A percentile compares a stretch with the other conserved stretches of the same genome.
These are phyloP conservation scores for Arctia plantaginis DNA, from an alignment of 2,888 invertebrate genomes.

Conservation along the genomic window DNA sequence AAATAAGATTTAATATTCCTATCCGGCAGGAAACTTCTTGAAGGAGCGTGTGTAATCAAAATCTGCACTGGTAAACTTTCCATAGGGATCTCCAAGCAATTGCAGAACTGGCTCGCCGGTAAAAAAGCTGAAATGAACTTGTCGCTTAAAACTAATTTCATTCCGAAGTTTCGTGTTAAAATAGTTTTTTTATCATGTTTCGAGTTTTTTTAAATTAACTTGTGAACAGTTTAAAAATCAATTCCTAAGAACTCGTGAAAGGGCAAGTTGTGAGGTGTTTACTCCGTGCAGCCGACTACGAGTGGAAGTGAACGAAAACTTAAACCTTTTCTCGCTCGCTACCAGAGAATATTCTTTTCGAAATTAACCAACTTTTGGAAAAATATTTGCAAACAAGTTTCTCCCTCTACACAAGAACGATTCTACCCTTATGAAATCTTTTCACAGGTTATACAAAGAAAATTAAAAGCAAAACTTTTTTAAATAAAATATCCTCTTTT, in stretches of 20 bases:
- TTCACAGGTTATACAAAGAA: constrained; percentile 60
- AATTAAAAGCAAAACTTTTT: constrained; percentile 59
- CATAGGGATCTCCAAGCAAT: constrained; percentile 79
- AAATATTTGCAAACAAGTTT: constrained; percentile 74
- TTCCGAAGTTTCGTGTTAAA: constrained; percentile 82
- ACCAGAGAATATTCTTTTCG: constrained; percentile 67
- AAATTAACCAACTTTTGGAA: constrained; percentile 74
- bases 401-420: constrained; percentile 61
- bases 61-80: constrained; percentile 82
- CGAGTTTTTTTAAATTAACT: constrained; percentile 72
- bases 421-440: constrained; percentile 59
- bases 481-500: constrained; percentile 45
- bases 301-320: constrained; percentile 71
- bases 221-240: constrained; percentile 84
- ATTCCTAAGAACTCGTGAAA: constrained; percentile 76
- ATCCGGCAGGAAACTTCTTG: constrained; percentile 82
- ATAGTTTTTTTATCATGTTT: constrained; percentile 78
- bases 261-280: constrained; percentile 80
- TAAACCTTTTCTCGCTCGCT: constrained; percentile 60
- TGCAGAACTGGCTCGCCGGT: constrained; percentile 76
- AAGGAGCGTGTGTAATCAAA: constrained; percentile 86
- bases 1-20: constrained; percentile 87
- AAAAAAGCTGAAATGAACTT: constrained; percentile 84
- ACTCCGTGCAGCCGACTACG: constrained; percentile 62
- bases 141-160: constrained; percentile 86